phyloP scores from a whole-genome alignment of 2,113 vertebrate species.

The Actenoides lindsayi region DNA sequence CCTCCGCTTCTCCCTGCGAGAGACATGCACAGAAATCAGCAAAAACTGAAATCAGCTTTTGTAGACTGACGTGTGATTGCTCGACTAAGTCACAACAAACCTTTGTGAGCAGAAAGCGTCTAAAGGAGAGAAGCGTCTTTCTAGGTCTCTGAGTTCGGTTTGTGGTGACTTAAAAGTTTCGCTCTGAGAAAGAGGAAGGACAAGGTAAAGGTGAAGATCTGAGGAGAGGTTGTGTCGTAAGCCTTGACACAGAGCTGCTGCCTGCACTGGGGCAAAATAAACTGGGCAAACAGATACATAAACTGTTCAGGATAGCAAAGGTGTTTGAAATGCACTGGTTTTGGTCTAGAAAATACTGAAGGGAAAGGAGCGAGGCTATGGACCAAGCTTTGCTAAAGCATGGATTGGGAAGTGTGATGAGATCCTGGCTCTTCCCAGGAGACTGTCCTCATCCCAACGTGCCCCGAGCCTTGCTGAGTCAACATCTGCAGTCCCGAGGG shows the following conservation, averaged over 20 bases:
- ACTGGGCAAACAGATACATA: background rate
- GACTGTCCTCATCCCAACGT: background rate
- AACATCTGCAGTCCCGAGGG: background rate
- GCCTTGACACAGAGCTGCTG: accelerated
- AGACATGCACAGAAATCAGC: background rate
- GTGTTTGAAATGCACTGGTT: background rate
- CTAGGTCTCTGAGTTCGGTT: background rate
- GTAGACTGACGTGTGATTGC: accelerated
- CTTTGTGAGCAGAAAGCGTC: background rate
- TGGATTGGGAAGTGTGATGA: background rate
- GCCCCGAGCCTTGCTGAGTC: background rate
- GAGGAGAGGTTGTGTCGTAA: background rate
- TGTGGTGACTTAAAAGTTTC: background rate
- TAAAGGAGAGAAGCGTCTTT: background rate
- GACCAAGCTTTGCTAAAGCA: background rate
- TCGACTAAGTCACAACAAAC: background rate
- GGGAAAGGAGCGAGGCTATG: background rate
- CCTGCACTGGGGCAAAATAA: background rate
- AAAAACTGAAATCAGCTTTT: background rate
- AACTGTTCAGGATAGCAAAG: background rate
- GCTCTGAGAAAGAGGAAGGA: background rate
- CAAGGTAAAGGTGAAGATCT: accelerated
- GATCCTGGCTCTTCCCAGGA: background rate
- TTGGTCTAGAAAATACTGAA: background rate
- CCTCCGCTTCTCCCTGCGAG: background rate